Conservation (phyloP, 2,113 vertebrate genomes). For the Formicarius rufipectus region DNA sequence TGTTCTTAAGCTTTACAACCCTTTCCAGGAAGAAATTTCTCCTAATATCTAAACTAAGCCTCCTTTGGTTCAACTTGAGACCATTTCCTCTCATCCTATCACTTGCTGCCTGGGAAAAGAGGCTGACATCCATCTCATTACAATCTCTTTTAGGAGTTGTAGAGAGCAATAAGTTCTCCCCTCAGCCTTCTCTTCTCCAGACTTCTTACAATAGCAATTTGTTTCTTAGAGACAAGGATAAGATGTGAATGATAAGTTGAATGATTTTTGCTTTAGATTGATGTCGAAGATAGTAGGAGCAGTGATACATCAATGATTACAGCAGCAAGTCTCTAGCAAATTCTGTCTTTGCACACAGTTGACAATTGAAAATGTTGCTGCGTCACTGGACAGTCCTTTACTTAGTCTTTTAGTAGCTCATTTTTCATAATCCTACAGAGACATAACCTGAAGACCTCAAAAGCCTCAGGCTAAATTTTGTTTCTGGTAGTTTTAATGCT, state of each 20-base stretch:
- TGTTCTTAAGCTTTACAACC: neutral
- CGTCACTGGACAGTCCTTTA: neutral
- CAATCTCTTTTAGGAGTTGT: neutral
- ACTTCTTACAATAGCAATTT: neutral
- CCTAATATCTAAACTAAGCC: neutral
- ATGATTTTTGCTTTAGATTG: neutral
- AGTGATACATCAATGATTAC: neutral
- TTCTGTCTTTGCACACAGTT: neutral
- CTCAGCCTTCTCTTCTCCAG: neutral
- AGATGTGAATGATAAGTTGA: neutral
- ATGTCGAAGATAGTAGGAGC: neutral
- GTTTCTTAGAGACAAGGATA: neutral
- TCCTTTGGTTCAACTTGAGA: neutral
- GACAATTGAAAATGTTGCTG: neutral
- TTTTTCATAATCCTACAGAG: neutral
- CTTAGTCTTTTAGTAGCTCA: neutral
- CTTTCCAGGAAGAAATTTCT: neutral
- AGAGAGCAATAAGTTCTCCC: neutral
- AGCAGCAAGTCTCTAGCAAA: neutral
- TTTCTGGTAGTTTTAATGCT: neutral
- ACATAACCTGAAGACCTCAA: neutral
- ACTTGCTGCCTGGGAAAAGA: neutral
- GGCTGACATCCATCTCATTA: neutral
- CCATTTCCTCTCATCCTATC: neutral
- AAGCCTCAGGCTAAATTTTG: neutral